Conservation (phyloP, 2,888 invertebrate species). For the Cetonia aurata region DNA sequence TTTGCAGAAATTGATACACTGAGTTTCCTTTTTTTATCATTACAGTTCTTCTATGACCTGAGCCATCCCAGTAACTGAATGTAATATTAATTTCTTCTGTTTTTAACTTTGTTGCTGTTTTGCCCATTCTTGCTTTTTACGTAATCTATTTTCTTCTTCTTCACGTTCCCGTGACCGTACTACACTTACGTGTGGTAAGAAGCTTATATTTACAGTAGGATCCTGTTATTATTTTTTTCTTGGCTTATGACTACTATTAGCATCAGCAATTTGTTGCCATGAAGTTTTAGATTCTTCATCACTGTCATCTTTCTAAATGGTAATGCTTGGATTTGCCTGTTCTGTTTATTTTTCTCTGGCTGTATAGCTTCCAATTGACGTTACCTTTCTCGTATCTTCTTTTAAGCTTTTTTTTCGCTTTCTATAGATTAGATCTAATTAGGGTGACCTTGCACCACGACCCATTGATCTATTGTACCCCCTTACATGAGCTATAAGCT, state of each 20-base stretch:
- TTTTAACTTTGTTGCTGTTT: constrained; percentile 94
- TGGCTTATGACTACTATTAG: constrained; percentile 59
- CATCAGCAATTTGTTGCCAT: constrained; percentile 65
- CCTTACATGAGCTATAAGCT: no score
- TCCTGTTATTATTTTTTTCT: constrained; percentile 89
- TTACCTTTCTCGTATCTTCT: constrained; percentile 88
- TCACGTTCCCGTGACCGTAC: constrained; percentile 98
- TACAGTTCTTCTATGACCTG: constrained; percentile 93
- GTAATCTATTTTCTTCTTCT: constrained; percentile 90
- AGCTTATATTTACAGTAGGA: constrained; percentile 99
- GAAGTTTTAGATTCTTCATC: constrained; percentile 67
- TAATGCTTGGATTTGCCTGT: constrained; percentile 91
- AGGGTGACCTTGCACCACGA: no score
- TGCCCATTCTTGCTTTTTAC: constrained; percentile 96
- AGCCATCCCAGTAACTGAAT: constrained; percentile 99
- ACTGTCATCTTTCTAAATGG: constrained; percentile 86
- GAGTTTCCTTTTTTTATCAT: constrained; percentile 98
- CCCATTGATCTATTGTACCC: no score
- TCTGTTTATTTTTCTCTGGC: constrained; percentile 93
- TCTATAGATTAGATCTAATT: no score
- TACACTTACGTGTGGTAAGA: constrained; percentile 96
- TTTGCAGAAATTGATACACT: no score
- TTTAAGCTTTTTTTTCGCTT: constrained; percentile 94
- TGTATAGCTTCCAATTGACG: constrained; percentile 91
- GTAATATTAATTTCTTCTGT: constrained; percentile 98